phyloP scores from a whole-genome alignment of 1,140 invertebrate species.

The Diplogasteroides magnus region DNA sequence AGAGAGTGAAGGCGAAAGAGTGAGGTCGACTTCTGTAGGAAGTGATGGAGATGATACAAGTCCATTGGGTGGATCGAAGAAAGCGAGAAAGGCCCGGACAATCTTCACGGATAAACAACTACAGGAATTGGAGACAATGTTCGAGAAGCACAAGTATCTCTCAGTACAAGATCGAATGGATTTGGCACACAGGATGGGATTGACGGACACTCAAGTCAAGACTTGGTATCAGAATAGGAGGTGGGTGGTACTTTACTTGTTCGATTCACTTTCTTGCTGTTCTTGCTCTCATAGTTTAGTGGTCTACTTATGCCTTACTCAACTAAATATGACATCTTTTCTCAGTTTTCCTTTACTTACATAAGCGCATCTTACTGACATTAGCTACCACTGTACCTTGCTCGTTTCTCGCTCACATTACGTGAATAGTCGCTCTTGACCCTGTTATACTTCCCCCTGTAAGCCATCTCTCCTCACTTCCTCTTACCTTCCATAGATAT shows the following conservation, averaged over 20 bases:
- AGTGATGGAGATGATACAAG: conserved; percentile 2
- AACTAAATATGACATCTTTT: background rate
- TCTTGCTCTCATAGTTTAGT: background rate
- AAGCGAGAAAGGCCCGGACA: conserved; percentile 91
- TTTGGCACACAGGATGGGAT: conserved; percentile 84
- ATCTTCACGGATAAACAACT: conserved; percentile 97
- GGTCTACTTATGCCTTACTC: background rate
- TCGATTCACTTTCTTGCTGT: background rate
- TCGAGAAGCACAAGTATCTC: conserved; percentile 95
- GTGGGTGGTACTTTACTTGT: conserved; percentile 59
- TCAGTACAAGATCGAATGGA: conserved; percentile 98
- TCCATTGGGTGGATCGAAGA: conserved; percentile 64
- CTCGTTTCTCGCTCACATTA: background rate
- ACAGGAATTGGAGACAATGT: conserved; percentile 83
- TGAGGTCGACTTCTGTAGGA: conserved; percentile 8
- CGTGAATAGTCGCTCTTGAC: too few species aligned
- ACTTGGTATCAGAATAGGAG: conserved; percentile 99
- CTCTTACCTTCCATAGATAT: too few species aligned
- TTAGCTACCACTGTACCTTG: background rate
- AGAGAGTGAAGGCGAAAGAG: conserved; percentile 5
- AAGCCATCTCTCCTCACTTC: too few species aligned
- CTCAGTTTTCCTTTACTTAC: conserved; percentile 1
- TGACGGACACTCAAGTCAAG: conserved; percentile 97
- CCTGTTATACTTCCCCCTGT: too few species aligned
- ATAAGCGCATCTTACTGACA: conserved; percentile 6